Evolutionary conservation across 1,140 invertebrate species (phyloP).

Genomic region (Drosophila baimaii): DNA sequence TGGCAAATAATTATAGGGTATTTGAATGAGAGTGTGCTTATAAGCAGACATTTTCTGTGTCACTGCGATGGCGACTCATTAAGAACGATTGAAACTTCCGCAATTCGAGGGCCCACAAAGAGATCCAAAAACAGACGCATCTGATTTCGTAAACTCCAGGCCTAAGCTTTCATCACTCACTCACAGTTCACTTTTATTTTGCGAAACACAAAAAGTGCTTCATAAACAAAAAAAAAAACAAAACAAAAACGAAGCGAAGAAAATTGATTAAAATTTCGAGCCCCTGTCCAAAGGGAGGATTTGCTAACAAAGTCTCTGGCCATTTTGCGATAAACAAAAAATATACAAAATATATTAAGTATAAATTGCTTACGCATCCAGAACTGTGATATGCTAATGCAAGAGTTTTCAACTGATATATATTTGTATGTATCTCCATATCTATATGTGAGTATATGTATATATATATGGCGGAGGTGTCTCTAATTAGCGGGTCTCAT

Average conservation of each 20-base stretch:
- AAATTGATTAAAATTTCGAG: slow-evolving; percentile 24
- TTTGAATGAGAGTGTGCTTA: too few species aligned
- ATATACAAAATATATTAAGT: slow-evolving; percentile 15
- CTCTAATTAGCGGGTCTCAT: slow-evolving; percentile 27
- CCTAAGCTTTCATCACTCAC: slow-evolving; percentile 18
- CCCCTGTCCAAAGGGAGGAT: slow-evolving; percentile 49
- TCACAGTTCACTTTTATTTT: slow-evolving; percentile 20
- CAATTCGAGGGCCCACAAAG: slow-evolving; percentile 16
- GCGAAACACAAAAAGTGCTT: slow-evolving; percentile 16
- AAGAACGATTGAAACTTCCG: slow-evolving; percentile 79
- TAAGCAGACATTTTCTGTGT: slow-evolving; percentile 14
- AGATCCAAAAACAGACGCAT: slow-evolving; percentile 5
- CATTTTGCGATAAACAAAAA: slow-evolving; percentile 60
- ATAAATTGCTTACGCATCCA: slow-evolving; percentile 39
- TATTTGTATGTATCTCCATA: too few species aligned
- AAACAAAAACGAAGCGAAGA: slow-evolving; percentile 10
- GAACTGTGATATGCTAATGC: slow-evolving; percentile 67
- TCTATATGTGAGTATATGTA: slow-evolving; percentile 6
- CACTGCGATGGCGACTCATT: slow-evolving; percentile 51
- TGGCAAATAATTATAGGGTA: not conserved
- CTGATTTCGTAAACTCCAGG: not conserved
- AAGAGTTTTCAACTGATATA: slow-evolving; percentile 34
- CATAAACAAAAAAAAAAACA: slow-evolving; percentile 25
- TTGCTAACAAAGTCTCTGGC: slow-evolving; percentile 63
- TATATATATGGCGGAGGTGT: slow-evolving; percentile 1